Base-by-base conservation (phyloP, 1,140 invertebrate species). In the Camponotus pennsylvanicus region DNA sequence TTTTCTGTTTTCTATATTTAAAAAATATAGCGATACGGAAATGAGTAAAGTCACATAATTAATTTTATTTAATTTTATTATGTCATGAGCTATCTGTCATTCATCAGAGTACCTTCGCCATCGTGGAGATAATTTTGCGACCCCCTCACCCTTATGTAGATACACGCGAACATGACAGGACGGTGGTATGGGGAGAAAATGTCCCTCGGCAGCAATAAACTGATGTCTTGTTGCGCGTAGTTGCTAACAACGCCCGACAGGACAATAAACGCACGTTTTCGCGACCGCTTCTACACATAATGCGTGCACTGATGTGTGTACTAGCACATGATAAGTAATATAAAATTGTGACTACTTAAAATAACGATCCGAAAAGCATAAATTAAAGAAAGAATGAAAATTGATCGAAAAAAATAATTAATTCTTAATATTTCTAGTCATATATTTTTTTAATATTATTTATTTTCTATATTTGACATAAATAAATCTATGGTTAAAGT, bases 191-290 rank as follows among this genome's bases (percentile, higher is more conserved):
- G 63, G 75, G 86, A 89, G 91, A 89, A 77, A 92, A 86, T 79
- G 87, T 93, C 93, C 92, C 93, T 89, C 37, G 92, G 61, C 82
- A 90, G 89, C 92, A 89, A 93, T 94, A 93, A 94, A 94, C 89
- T 87, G 92, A 92, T 92, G 91, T 92, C 92, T 93, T 94, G 92
- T 92, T 88, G 86, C 88, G 82, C 77, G 87, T 89, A 93, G 84
- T 92, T 90, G 78, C 87, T 92, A 93, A 94, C 92, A 92, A 92
- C 90, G 88, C 92, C 90, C 93, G 90, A 85, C 87, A 93, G 91
- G 89, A 93, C 91, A 91, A 94, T 94, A 93, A 94, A 93, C 90
- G 89, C 90, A 79, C 73, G 66, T 78, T 85, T 89, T 80, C 75
- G 63, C 66, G 57, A 49, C 37, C 85, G 55, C 79, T 75, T 83